Conservation (phyloP, 2,113 vertebrate species). For the Shinisaurus crocodilurus region DNA sequence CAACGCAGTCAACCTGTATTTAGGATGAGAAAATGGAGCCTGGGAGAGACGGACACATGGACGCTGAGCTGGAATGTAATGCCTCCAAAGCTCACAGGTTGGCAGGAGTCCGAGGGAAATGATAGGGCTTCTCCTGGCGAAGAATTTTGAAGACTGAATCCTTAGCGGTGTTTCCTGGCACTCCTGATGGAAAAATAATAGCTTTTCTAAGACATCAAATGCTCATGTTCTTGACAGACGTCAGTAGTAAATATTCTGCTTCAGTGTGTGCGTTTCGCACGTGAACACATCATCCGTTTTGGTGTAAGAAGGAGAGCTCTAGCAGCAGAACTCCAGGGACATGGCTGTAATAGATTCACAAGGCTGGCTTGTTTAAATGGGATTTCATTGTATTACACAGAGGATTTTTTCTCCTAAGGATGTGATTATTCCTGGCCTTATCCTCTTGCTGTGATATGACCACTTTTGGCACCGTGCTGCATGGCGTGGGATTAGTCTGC, state of each 20-base stretch:
- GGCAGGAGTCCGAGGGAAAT: neutral
- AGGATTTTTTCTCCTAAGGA: constrained; percentile 69
- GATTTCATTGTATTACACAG: constrained; percentile 72
- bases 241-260: constrained; percentile 59
- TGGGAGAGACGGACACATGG: neutral
- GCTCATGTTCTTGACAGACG: constrained; percentile 38
- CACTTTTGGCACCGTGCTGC: constrained; percentile 64
- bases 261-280: constrained; percentile 40
- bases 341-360: constrained; percentile 64
- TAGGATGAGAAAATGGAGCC: neutral
- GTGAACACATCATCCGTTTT: constrained; percentile 43
- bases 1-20: neutral
- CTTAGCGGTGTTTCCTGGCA: constrained; percentile 28
- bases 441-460: constrained; percentile 71
- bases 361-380: constrained; percentile 74
- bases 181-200: constrained; percentile 23
- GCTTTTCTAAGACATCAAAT: constrained; percentile 22
- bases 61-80: too few relatives aligned
- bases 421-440: constrained; percentile 76
- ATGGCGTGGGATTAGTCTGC: constrained; percentile 72
- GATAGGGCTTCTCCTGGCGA: neutral
- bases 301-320: constrained; percentile 31
- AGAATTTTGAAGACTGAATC: neutral
- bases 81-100: neutral
- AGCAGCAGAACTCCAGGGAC: constrained; percentile 58